Evolutionary conservation across 2,888 invertebrate species (phyloP), one percentile per base, ranked within the genome.

Genomic region (Tetragonula carbonaria): DNA sequence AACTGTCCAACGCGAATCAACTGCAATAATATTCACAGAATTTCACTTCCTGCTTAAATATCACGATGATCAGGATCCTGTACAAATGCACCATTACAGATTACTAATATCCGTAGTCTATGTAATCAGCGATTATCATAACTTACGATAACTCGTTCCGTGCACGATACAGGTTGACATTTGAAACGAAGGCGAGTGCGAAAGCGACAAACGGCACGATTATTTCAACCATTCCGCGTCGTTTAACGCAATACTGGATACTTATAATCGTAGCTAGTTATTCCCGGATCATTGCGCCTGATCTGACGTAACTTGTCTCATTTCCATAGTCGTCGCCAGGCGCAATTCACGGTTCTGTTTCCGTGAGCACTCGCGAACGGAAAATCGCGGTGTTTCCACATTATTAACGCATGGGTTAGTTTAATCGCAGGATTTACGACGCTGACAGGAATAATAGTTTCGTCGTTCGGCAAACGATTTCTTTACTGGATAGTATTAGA

Each of bases 291-390:
- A 72, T 67, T 84, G 75, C 38, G 51, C 73, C 13, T 45, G n/a
- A 8, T 28, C 57, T 83, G 78, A 84, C 71, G 74, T 84, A 84
- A 78, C 74, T 75, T 21, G 74, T 65, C 53, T 57, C 65, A 85
- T 85, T 79, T 85, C 79, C 84, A 79, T 76, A 85, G 55, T 21
- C 38, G 79, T 85, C 76, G 55, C 55, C 72, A n/a, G 38, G 13
- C 23, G 50, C 70, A 50, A 65, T 21, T 14, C 63, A 23, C 23
- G 38, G 62, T 78, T 65, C 45, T 59, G 59, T 74, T 84, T 80
- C 84, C 75, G 77, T 59, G 59, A 59, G 51, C 63, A 21, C 76
- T 83, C 75, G 77, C 59, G 59, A 53, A 57, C 63, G 23, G 65
- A 53, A 68, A 70, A 74, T 66, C 45, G 18, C 63, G 38, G 55